Evolutionary conservation across 2,113 vertebrate genomes (phyloP), one percentile per base, ranked within the genome.

Genomic region (Lasiurus borealis): DNA sequence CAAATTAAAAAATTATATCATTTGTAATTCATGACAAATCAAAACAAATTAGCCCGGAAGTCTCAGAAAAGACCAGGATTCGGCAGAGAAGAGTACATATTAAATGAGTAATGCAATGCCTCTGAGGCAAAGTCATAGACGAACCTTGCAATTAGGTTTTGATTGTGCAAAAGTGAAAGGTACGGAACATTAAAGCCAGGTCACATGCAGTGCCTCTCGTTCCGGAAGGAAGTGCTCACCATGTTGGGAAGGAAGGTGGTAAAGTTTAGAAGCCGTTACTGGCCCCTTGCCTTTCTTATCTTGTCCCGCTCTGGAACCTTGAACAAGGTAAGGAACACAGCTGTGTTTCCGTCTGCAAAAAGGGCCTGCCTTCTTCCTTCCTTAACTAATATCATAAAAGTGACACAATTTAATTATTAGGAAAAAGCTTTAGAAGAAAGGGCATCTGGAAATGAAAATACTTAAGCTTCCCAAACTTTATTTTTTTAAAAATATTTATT

Each of bases 1-100:
- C 54, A 96, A 64, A 93, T 88, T 94, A 77, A 69, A 94, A 95
- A 91, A 80, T 88, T 90, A 54, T 44, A 23, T 92, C 64, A 81
- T 81, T 95, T 90, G 18, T 21, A 90, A 89, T 64, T 76, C 46
- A 91, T 29, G 83, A 25, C 27, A 92, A 75, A 84, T 80, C 27
- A 68, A 78, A 91, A 95, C 50, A 80, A 95, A 87, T 40, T 86
- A 46, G 36, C 19, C 71, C 80, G 52, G 66, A 93, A 85, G 75
- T 72, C 64, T 59, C 85, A 93, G 72, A 90, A 87, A 85, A 75
- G 52, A 66, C 82, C 27, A 88, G 64, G 29, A 88, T 93, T 91
- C 52, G 84, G 50, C 36, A 82, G 46, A 89, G 77, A 93, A 19
- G 36, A 54, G 2, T 83, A 29, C 50, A 31, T 80, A 86, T 48